Percentiles rank a stretch among this genome's conserved stretches.
Evolutionary conservation across 92 coral and sea anemone species (phyloP).

Genomic region (Actinernus sp.): DNA sequence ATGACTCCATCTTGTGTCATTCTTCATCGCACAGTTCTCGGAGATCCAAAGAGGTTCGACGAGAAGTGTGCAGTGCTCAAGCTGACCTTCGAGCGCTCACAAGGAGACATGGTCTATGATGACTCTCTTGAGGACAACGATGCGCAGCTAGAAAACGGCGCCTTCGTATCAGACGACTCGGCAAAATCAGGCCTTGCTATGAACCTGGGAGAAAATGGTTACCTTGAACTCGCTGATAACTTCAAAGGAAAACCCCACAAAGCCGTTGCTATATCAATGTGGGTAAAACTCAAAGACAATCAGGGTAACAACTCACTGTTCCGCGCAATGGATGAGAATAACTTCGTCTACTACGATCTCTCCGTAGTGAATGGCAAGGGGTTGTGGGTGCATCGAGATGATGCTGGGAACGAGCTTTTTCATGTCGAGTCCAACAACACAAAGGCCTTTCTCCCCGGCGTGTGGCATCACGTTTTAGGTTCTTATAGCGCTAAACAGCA

Average conservation of each 20-base stretch:
- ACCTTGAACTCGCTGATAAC: slow-evolving; percentile 39
- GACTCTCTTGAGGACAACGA: slow-evolving; percentile 75
- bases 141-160: slow-evolving; percentile 69
- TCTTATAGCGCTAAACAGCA: slow-evolving; percentile 38
- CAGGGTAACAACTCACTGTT: slow-evolving; percentile 71
- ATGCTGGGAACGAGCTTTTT: slow-evolving; percentile 72
- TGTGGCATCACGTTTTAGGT: slow-evolving; percentile 85
- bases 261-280: slow-evolving; percentile 84
- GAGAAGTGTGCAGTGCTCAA: slow-evolving; percentile 72
- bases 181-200: slow-evolving; percentile 65
- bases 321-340: slow-evolving; percentile 58
- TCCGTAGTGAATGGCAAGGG: slow-evolving; percentile 68
- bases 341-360: slow-evolving; percentile 64
- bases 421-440: slow-evolving; percentile 68
- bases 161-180: slow-evolving; percentile 51
- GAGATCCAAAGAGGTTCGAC: slow-evolving; percentile 76
- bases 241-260: slow-evolving; percentile 86
- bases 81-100: slow-evolving; percentile 70
- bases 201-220: slow-evolving; percentile 71
- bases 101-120: slow-evolving; percentile 62
- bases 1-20: not conserved
- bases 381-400: slow-evolving; percentile 79
- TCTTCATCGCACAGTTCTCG: slow-evolving; percentile 31
- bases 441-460: slow-evolving; percentile 62
- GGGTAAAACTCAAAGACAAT: slow-evolving; percentile 61